Conservation (phyloP, 2,888 invertebrate species). For the Drosophila affinis region DNA sequence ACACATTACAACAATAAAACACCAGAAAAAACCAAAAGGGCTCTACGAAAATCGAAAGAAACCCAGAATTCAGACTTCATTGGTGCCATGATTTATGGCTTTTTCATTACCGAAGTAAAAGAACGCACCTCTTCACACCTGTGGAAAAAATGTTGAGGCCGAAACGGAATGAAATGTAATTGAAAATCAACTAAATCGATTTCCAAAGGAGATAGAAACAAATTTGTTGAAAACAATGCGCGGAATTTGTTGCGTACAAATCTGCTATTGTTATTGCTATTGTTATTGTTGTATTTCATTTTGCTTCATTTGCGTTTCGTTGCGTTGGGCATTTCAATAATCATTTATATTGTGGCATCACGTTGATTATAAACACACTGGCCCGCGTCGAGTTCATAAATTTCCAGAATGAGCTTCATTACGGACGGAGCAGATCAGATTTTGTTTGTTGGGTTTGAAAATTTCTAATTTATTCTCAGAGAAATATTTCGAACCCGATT, state of each 20-base stretch:
- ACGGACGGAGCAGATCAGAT: conserved; percentile 4
- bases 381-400: conserved; percentile 50
- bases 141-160: conserved; percentile 60
- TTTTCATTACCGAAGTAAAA: conserved; percentile 60
- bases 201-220: conserved; percentile 50
- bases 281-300: neutral
- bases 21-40: conserved; percentile 29
- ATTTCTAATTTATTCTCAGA: neutral
- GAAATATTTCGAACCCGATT: neutral
- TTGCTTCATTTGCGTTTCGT: conserved; percentile 38
- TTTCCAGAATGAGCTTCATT: conserved; percentile 53
- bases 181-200: conserved; percentile 68
- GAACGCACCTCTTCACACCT: conserved; percentile 70
- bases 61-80: conserved; percentile 64
- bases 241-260: conserved; percentile 72
- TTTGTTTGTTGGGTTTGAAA: conserved; percentile 12
- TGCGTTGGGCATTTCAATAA: conserved; percentile 60
- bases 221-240: conserved; percentile 69
- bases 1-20: conserved; percentile 73
- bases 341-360: conserved; percentile 70
- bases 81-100: conserved; percentile 73
- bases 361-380: conserved; percentile 66
- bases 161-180: conserved; percentile 62
- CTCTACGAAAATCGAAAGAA: conserved; percentile 16
- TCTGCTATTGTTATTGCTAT: conserved; percentile 32